phyloP scores from a whole-genome alignment of 2,888 invertebrate genomes.

The Andrena minutula region DNA sequence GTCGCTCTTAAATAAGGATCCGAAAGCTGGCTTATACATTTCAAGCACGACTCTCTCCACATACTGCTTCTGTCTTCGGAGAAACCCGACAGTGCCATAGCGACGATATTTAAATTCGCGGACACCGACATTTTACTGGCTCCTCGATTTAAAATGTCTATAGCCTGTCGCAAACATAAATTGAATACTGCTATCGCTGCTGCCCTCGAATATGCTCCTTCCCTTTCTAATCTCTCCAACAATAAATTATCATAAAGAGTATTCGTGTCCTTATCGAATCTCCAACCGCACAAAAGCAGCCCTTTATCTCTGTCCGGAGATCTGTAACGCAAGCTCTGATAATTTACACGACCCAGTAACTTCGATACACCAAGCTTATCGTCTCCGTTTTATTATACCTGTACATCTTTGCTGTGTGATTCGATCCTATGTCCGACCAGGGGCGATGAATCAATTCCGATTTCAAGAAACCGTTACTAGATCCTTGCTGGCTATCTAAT shows the following conservation, averaged over 20 bases:
- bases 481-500: constrained; percentile 85
- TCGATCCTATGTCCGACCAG: constrained; percentile 89
- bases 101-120: constrained; percentile 88
- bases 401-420: constrained; percentile 86
- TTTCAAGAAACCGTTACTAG: constrained; percentile 85
- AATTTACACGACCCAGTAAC: not conserved
- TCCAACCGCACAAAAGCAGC: constrained; percentile 96
- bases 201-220: constrained; percentile 92
- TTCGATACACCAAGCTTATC: not conserved
- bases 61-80: constrained; percentile 93
- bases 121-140: constrained; percentile 84
- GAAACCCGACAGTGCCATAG: constrained; percentile 94
- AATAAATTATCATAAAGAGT: constrained; percentile 86
- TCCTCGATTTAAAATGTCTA: constrained; percentile 93
- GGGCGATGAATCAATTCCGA: constrained; percentile 88
- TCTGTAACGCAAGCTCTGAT: constrained; percentile 59
- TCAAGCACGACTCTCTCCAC: constrained; percentile 91
- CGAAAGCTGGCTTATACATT: constrained; percentile 91
- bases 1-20: constrained; percentile 96
- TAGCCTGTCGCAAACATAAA: constrained; percentile 92
- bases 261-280: constrained; percentile 90
- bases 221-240: constrained; percentile 90
- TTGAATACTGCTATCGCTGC: constrained; percentile 97
- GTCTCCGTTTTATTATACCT: constrained; percentile 82
- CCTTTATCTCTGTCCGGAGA: constrained; percentile 91